phyloP scores from a whole-genome alignment of 2,113 vertebrate genomes.

The Hemichromis elongatus region DNA sequence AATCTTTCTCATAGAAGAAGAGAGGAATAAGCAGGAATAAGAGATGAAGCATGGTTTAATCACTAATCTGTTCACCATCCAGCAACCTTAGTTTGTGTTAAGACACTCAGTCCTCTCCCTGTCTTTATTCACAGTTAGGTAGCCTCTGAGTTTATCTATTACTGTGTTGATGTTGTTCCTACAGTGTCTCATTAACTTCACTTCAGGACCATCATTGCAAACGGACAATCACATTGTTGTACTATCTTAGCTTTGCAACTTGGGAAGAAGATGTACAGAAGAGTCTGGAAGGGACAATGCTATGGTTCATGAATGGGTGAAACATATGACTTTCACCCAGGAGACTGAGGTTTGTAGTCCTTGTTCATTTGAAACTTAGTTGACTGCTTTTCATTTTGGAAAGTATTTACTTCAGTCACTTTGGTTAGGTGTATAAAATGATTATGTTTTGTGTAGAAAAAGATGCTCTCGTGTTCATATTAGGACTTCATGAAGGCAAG shows the following conservation, averaged over 20 bases:
- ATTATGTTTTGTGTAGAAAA: background rate
- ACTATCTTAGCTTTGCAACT: background rate
- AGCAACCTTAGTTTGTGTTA: background rate
- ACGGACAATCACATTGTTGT: background rate
- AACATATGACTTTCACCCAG: background rate
- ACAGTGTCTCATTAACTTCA: background rate
- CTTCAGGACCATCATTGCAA: background rate
- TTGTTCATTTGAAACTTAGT: background rate
- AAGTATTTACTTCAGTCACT: background rate
- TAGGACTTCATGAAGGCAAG: background rate
- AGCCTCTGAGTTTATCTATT: background rate
- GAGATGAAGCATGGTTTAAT: background rate
- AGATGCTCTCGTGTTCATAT: background rate
- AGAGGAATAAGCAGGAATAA: background rate
- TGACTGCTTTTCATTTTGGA: background rate
- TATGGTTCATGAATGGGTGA: background rate
- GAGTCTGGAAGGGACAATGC: background rate
- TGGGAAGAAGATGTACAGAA: background rate
- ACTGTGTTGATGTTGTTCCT: background rate
- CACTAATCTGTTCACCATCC: background rate
- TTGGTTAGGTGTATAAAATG: background rate
- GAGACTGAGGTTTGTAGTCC: background rate
- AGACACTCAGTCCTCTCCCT: background rate
- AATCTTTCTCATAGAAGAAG: conserved; percentile 4
- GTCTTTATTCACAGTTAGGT: background rate